Evolutionary conservation across 1,140 invertebrate genomes (phyloP), one percentile per base, ranked within the genome.

Genomic region (Augochlora pura): DNA sequence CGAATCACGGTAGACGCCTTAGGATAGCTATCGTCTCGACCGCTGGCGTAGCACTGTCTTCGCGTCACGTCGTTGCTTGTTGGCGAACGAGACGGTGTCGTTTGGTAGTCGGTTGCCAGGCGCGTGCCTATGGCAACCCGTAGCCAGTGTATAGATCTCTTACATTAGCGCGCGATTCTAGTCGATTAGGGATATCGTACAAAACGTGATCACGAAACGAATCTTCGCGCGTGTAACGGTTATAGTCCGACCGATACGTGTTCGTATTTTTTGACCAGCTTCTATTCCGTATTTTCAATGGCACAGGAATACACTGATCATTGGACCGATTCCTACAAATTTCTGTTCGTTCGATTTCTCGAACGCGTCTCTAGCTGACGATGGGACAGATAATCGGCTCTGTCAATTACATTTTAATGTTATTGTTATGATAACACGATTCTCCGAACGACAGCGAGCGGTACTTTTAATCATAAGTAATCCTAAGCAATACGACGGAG

Each of bases 61-160:
- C 32, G 32, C 32, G 32, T 32, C 32, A 1, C 1, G 32, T 32
- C 32, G 32, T 4, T n/a, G n/a, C 1, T 32, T 38, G 69, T 25
- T 63, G 18, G 64, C 38, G 63, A 54, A 68, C 68, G 57, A 23
- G 59, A 32, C 38, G 38, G 70, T 57, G 16, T 46, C 18, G 42
- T 52, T 64, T 14, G 46, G 42, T 46, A 46, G 18, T 59, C 42
- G 49, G 79, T 85, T 85, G 85, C 85, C 77, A 82, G 57, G 67
- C 64, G 16, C 49, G 67, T 67, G 80, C 60, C 81, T 80, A 83
- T 75, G 76, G 76, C 73, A 69, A 86, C 80, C 14, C 5, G 52
- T 23, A 78, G 38, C 64, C 60, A 77, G 74, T 74, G 78, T 59
- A 5, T 3, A 27, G n/a, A 39, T 74, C 9, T 38, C 5, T n/a